Percentiles rank a stretch among this genome's conserved stretches.
phyloP scores from a whole-genome alignment of 2,113 vertebrate genomes.

The Rhynchopsitta pachyrhyncha region DNA sequence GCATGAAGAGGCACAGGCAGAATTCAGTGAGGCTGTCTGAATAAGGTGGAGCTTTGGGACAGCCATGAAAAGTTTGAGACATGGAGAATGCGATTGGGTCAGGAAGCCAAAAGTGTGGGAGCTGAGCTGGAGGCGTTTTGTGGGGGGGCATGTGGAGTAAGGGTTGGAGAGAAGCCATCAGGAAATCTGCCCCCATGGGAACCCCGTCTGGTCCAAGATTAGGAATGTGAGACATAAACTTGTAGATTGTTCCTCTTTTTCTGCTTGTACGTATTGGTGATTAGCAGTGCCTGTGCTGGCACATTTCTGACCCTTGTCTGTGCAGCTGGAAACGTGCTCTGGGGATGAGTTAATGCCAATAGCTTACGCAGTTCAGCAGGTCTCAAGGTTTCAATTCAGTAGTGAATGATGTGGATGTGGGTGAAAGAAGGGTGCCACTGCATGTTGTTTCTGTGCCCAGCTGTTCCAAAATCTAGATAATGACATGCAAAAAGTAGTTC shows the following conservation, averaged over 20 bases:
- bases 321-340: neutral
- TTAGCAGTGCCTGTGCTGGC: neutral
- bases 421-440: neutral
- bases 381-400: neutral
- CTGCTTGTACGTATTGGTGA: rapidly evolving
- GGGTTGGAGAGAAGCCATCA: slow-evolving; percentile 12
- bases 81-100: neutral
- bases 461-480: neutral
- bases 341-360: rapidly evolving
- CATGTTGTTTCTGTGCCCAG: neutral
- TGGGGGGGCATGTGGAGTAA: neutral
- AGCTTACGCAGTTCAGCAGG: neutral
- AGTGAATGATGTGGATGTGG: neutral
- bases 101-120: slow-evolving; percentile 17
- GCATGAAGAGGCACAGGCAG: neutral
- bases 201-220: neutral
- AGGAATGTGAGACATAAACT: neutral
- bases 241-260: neutral
- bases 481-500: neutral
- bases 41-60: neutral
- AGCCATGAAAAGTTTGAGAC: neutral
- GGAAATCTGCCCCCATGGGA: slow-evolving; percentile 12
- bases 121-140: slow-evolving; percentile 13
- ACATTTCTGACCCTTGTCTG: neutral
- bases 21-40: neutral